Evolutionary conservation across 37 sponge, comb jelly and placozoan genomes (phyloP), one percentile per base, ranked within the genome.

Genomic region (Axinella damicornis): DNA sequence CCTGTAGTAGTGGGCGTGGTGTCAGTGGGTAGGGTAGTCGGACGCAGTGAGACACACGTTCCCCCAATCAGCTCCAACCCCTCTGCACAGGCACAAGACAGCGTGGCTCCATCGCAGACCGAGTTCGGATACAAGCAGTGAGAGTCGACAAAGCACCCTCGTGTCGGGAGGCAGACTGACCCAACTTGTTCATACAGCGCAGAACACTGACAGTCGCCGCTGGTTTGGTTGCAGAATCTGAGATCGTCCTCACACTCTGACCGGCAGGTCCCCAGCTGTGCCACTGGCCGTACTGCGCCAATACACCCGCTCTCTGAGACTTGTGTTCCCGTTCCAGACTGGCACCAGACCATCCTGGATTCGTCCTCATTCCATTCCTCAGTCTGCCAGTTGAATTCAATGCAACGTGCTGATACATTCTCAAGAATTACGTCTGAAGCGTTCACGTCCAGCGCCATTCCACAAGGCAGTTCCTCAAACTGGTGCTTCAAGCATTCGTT

Each of bases 291-390:
- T 17, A 65, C 0, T 36, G 54, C 19, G 9, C 28, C 6, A 31
- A 65, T 41, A 31, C 84, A 83, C 15, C 63, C 84, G 9, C 21
- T 14, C 37, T 82, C 22, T 0, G 32, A 59, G 4, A 83, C 75
- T 20, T 63, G 2, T 25, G 27, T 71, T 0, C 73, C 73, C 15
- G 56, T 69, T n/a, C 59, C 36, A 30, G 71, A 69, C 34, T 60
- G 33, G 46, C 84, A 74, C 32, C 57, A 55, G 24, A 83, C 84
- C 14, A 33, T 55, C 53, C 75, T 62, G 21, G 64, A 41, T 28
- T 83, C 38, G 58, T 74, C 24, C 22, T 25, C 20, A 41, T 59
- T 38, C 82, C 82, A 83, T 34, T 53, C 56, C 0, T 66, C 73
- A 0, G 53, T 34, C 28, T 52, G 34, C 84, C 84, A 83, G 19